These are phyloP conservation scores for Probosciger aterrimus DNA, from an alignment of 2,113 vertebrate genomes.

Conservation along the genomic window DNA sequence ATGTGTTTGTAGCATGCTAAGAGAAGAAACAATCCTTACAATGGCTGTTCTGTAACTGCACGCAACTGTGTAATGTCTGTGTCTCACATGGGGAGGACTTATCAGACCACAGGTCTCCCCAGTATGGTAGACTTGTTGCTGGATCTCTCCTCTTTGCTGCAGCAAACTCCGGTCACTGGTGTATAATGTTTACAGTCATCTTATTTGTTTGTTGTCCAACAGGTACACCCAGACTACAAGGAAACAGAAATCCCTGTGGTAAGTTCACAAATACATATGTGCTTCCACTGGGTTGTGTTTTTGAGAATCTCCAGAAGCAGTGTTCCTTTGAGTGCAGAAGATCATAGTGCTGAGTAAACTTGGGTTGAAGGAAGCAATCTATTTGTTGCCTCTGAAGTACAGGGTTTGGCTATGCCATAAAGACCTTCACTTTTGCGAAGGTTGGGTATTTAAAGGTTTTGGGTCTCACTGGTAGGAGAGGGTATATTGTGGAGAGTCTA, in stretches of 20 bases:
- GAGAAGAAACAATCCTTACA: neutral
- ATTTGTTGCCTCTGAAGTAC: neutral
- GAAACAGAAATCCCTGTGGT: conserved; percentile 40
- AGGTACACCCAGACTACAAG: conserved; percentile 41
- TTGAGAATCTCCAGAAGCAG: neutral
- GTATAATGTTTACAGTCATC: neutral
- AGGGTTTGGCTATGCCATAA: neutral
- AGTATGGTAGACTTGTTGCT: neutral
- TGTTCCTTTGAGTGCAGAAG: neutral
- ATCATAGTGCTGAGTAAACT: neutral
- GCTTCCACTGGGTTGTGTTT: neutral
- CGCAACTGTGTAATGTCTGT: rapidly evolving
- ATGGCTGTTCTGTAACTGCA: neutral
- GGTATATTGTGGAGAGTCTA: neutral
- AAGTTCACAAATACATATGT: neutral
- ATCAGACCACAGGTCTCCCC: neutral
- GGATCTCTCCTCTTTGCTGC: neutral
- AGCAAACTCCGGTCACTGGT: neutral
- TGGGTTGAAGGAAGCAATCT: neutral
- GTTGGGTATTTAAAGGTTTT: neutral
- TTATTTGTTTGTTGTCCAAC: neutral
- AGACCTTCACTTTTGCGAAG: neutral
- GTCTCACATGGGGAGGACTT: neutral
- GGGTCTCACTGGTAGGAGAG: neutral
- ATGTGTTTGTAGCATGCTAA: neutral